These are phyloP conservation scores for Toxostoma redivivum DNA, from an alignment of 2,113 vertebrate genomes.

Conservation along the genomic window DNA sequence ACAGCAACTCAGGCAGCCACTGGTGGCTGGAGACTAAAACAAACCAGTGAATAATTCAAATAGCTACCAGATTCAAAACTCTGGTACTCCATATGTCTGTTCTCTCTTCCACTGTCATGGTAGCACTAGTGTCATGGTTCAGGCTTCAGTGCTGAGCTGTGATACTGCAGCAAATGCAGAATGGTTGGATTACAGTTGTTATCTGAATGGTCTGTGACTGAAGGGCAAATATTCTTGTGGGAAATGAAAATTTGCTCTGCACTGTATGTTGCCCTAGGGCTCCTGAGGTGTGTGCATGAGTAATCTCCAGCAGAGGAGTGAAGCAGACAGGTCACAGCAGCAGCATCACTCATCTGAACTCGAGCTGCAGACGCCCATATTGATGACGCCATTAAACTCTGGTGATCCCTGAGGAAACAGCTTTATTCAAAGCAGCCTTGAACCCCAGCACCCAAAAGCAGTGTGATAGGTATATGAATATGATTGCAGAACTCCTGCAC, in stretches of 20 bases:
- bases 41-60: not conserved
- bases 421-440: not conserved
- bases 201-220: not conserved
- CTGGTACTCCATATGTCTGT: not conserved
- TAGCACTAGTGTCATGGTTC: not conserved
- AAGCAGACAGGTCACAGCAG: not conserved
- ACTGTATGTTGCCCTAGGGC: not conserved
- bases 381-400: not conserved
- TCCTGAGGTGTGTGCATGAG: not conserved
- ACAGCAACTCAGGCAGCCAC: not conserved
- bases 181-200: not conserved
- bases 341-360: not conserved
- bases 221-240: not conserved
- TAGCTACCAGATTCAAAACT: not conserved
- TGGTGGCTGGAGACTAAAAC: not conserved
- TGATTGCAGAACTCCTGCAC: not conserved
- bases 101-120: not conserved
- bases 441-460: not conserved
- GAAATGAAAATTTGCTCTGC: not conserved
- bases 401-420: too few relatives aligned
- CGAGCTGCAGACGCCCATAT: not conserved
- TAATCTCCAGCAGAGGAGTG: not conserved
- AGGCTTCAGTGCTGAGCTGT: not conserved
- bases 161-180: not conserved
- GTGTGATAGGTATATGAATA: not conserved